Evolutionary conservation across 2,113 vertebrate genomes (phyloP).

Genomic region (Phaethon lepturus): DNA sequence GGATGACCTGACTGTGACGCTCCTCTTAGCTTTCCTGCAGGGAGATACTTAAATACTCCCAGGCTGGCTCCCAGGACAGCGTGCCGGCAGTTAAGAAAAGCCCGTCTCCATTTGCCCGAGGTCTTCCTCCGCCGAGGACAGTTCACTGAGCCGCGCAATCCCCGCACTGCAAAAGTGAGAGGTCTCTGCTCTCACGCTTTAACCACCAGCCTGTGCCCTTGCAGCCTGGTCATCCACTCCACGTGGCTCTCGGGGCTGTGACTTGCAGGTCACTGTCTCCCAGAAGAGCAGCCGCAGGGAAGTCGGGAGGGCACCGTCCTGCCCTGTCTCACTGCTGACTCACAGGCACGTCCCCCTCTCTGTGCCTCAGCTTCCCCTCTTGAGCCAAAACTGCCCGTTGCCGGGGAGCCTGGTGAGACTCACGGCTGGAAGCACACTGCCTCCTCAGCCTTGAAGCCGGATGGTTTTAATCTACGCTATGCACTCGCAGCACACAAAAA

Average conservation of each 20-base stretch:
- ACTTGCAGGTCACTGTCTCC: background rate
- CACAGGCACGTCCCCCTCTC: background rate
- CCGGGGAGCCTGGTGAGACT: background rate
- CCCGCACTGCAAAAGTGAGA: background rate
- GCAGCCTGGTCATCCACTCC: background rate
- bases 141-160: background rate
- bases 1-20: background rate
- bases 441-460: background rate
- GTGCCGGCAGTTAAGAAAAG: background rate
- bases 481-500: fast-evolving
- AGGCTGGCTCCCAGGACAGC: background rate
- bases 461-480: background rate
- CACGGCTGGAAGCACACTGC: background rate
- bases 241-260: fast-evolving
- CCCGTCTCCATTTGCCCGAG: fast-evolving
- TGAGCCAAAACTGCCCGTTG: background rate
- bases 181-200: background rate
- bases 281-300: background rate
- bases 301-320: background rate
- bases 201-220: background rate
- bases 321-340: background rate
- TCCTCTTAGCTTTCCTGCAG: background rate
- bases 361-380: background rate
- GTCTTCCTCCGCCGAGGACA: fast-evolving
- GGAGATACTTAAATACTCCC: background rate